Evolutionary conservation across 2,888 invertebrate genomes (phyloP), one percentile per base, ranked within the genome.

Genomic region (Eledone cirrhosa): DNA sequence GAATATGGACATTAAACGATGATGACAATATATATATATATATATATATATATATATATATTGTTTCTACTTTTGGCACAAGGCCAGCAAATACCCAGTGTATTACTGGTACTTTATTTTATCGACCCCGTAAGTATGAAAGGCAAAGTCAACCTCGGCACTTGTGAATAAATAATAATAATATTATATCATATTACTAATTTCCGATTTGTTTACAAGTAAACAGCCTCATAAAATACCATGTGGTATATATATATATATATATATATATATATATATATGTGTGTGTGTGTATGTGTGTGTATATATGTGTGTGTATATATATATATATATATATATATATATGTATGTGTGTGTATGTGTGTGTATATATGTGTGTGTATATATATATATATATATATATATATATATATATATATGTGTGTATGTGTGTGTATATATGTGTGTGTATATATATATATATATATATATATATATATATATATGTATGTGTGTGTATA

Each of bases 381-480:
- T 53, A 53, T 53, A 53, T 53, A 53, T 53, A 53, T 53, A 16
- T 53, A 53, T 53, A 53, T 53, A 53, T 53, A 53, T 53, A 53
- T 53, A 53, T 53, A 19, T 53, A 19, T 53, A 19, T 53, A 53
- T 53, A 53, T 53, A 53, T 53, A 53, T 53, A 53, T 53, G 13
- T 53, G 22, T 53, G 22, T 53, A 53, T 53, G 22, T 53, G 22
- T 53, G 53, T 53, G 53, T 53, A 53, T 53, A 53, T 53, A 53
- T 53, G 22, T 53, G 22, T 53, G 13, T 53, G 22, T 53, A 53
- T 53, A 53, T 53, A 53, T 53, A 53, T 53, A 19, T 53, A 19
- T 53, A 53, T 53, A 53, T 53, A 53, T 53, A 53, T 53, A 53
- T 53, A 16, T 53, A 53, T 53, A 53, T 53, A 53, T 53, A 53